Evolutionary conservation across 2,888 invertebrate genomes (phyloP).

Genomic region (Coelopa pilipes): DNA sequence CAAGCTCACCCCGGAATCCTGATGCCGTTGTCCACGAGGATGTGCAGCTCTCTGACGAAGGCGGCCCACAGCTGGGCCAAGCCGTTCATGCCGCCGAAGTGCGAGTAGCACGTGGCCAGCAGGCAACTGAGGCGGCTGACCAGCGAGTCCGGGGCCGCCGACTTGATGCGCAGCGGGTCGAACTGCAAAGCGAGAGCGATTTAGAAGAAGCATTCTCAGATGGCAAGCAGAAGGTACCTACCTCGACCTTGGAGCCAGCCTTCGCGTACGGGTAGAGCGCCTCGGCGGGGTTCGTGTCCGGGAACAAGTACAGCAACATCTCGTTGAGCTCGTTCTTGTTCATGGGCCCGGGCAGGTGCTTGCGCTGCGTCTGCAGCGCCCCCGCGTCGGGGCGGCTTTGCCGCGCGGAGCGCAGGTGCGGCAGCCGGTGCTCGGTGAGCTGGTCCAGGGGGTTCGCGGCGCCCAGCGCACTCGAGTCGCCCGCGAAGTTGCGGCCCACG

Average conservation of each 20-base stretch:
- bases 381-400: neutral
- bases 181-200: constrained; percentile 54
- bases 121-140: constrained; percentile 84
- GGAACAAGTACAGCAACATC: constrained; percentile 85
- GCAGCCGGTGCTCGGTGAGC: constrained; percentile 78
- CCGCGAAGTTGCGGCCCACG: constrained; percentile 65
- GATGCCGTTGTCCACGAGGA: constrained; percentile 86
- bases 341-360: constrained; percentile 80
- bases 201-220: neutral
- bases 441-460: constrained; percentile 73
- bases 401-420: neutral
- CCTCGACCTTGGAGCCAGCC: constrained; percentile 67
- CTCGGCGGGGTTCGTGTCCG: constrained; percentile 80
- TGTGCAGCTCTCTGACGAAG: constrained; percentile 88
- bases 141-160: constrained; percentile 81
- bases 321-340: constrained; percentile 79
- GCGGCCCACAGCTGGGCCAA: constrained; percentile 95
- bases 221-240: constrained; percentile 51
- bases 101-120: constrained; percentile 78
- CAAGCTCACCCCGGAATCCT: constrained; percentile 85
- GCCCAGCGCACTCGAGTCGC: constrained; percentile 68
- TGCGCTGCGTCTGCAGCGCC: constrained; percentile 50
- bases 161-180: constrained; percentile 73
- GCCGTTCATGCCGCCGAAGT: constrained; percentile 78
- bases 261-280: constrained; percentile 69